A percentile compares a stretch with the other conserved stretches of the same genome.
Evolutionary conservation across 2,797 vertebrate species (phyloP).

Genomic region (Anableps anableps): DNA sequence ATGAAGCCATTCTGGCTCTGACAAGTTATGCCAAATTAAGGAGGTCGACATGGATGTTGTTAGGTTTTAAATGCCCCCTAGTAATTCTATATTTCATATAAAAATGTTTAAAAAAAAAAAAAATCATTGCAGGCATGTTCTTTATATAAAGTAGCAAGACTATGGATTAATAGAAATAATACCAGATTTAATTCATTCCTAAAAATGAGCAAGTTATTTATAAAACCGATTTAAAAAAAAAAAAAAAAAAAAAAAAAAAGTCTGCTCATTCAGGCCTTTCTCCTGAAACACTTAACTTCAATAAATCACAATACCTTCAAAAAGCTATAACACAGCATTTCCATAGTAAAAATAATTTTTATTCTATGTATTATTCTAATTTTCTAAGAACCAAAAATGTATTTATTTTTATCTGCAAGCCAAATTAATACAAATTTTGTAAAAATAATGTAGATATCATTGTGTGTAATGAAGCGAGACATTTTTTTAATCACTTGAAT

Average conservation of each 20-base stretch:
- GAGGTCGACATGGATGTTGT: not conserved
- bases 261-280: not conserved
- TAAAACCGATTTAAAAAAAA: not conserved
- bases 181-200: not conserved
- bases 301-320: not conserved
- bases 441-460: not conserved
- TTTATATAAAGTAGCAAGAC: not conserved
- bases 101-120: not conserved
- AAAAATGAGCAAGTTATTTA: not conserved
- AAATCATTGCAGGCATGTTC: not conserved
- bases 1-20: constrained; percentile 7
- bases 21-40: constrained; percentile 12
- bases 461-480: not conserved
- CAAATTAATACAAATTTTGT: not conserved
- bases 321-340: not conserved
- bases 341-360: not conserved
- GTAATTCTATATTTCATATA: not conserved
- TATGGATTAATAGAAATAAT: not conserved
- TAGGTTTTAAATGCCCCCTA: not conserved
- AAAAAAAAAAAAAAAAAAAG: not conserved
- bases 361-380: not conserved
- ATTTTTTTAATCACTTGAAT: not conserved
- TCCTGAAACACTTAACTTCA: no score
- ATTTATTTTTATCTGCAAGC: not conserved
- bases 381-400: not conserved